Percentiles rank a stretch among this genome's conserved stretches.
Evolutionary conservation across 2,888 invertebrate species (phyloP).

Genomic region (Pinctada fucata): DNA sequence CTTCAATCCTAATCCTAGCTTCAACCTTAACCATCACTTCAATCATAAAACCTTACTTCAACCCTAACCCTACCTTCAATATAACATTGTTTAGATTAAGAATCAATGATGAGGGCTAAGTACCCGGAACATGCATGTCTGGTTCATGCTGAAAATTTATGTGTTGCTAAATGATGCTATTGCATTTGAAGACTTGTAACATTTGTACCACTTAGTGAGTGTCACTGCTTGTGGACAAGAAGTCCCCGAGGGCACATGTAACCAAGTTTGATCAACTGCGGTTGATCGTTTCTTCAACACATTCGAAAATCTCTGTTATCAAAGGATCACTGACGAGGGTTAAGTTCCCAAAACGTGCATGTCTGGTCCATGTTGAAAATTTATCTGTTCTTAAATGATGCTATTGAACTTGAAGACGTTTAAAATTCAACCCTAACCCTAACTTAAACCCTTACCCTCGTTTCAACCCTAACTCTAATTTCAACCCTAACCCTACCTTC

Average conservation of each 20-base stretch:
- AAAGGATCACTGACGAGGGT: no score
- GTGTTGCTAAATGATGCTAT: conserved; percentile 33
- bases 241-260: no score
- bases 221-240: no score
- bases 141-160: no score
- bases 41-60: conserved; percentile 46
- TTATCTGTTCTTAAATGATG: no score
- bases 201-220: no score
- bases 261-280: no score
- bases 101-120: no score
- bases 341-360: no score
- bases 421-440: conserved; percentile 30
- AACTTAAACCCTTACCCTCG: conserved; percentile 46
- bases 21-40: conserved; percentile 50
- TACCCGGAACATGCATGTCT: no score
- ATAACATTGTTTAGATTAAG: conserved; percentile 1
- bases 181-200: conserved; percentile 30
- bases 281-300: not conserved
- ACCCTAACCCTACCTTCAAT: conserved; percentile 45
- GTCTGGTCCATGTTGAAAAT: no score
- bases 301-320: conserved; percentile 37
- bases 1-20: conserved; percentile 42
- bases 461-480: conserved; percentile 49
- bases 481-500: conserved; percentile 48
- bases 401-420: no score